Evolutionary conservation across 2,113 vertebrate species (phyloP), one percentile per base, ranked within the genome.

Genomic region (Paraplagusia blochii): DNA sequence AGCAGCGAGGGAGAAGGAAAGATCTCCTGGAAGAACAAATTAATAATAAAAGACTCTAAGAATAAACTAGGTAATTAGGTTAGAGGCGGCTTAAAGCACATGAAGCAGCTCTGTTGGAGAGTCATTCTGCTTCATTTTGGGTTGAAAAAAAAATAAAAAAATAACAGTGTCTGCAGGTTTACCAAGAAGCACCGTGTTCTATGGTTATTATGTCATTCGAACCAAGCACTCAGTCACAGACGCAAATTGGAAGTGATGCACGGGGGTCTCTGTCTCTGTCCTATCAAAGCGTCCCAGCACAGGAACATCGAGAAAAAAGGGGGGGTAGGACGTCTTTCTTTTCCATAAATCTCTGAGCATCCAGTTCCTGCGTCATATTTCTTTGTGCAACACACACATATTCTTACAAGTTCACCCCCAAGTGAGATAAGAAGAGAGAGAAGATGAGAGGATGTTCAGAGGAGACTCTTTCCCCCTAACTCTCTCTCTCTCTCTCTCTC

Each of bases 21-120:
- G 19, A 58, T 74, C 52, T 69, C 53, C 58, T 65, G 60, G 29
- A 55, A 63, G 65, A 79, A 73, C 63, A 72, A 82, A 78, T 82
- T 58, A 74, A 79, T 66, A 82, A 81, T 81, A 65, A 75, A 84
- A 69, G 67, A 76, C 54, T 65, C 66, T 51, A 29, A 74, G 73
- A 85, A 80, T 79, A 84, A 76, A 81, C 59, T 54, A 58, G 81
- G 72, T 81, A 79, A 87, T 77, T 69, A 69, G 81, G 80, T 83
- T 83, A 71, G n/a, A 72, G 68, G 64, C 42, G 55, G 73, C 76
- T 72, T 48, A 65, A 52, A 69, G 75, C 77, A 33, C 49, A 60
- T 12, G 38, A 45, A 50, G 53, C 45, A 3, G 44, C 33, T 7
- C 68, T 66, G 63, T 66, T 8, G 0, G 39, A 44, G 55, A 61